Percentiles rank a stretch among this genome's conserved stretches.
phyloP scores from a whole-genome alignment of 2,797 vertebrate genomes.

The Catamblyrhynchus diadema region DNA sequence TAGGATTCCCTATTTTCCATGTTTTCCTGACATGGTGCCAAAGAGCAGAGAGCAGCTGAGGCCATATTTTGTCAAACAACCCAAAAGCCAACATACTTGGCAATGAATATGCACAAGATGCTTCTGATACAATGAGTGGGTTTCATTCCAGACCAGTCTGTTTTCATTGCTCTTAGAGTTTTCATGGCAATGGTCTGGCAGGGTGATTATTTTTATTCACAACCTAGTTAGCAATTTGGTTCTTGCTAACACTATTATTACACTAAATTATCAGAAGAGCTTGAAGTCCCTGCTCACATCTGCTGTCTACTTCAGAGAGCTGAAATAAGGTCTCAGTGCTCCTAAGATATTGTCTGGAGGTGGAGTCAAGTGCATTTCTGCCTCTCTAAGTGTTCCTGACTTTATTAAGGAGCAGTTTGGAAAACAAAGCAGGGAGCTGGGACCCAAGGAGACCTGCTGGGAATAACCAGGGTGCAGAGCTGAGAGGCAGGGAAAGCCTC shows the following conservation, averaged over 20 bases:
- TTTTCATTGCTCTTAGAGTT: background rate
- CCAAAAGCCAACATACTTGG: conserved; percentile 24
- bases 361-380: background rate
- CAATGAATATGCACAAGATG: background rate
- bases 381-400: background rate
- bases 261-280: background rate
- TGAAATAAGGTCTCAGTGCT: background rate
- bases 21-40: background rate
- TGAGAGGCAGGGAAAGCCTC: background rate
- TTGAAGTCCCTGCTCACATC: background rate
- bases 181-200: background rate
- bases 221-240: background rate
- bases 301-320: background rate
- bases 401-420: background rate
- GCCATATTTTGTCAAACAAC: conserved; percentile 21
- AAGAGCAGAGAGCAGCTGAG: conserved; percentile 62
- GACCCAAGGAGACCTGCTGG: background rate
- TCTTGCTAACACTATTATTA: conserved; percentile 9
- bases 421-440: background rate
- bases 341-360: background rate
- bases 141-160: background rate
- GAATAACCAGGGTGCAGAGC: background rate
- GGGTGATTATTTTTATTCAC: conserved; percentile 7
- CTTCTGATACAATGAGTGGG: conserved; percentile 7
- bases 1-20: background rate